These are phyloP conservation scores for Micrasema longulum DNA, from an alignment of 1,140 invertebrate genomes.

Conservation along the genomic window DNA sequence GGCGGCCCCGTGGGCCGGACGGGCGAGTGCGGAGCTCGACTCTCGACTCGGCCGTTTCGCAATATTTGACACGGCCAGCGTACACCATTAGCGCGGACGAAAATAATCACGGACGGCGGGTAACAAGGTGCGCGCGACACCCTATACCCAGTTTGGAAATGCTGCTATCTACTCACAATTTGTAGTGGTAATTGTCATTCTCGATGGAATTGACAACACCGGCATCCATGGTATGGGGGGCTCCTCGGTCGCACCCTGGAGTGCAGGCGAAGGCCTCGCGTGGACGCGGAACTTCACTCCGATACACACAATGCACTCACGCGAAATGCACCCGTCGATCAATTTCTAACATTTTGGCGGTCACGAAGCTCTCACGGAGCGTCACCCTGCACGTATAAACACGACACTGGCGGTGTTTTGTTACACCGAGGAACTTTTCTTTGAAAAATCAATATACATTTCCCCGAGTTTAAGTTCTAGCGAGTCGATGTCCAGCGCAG, in stretches of 20 bases:
- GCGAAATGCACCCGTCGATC: slow-evolving; percentile 63
- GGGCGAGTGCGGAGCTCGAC: slow-evolving; percentile 59
- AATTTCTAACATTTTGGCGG: slow-evolving; percentile 66
- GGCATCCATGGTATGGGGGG: slow-evolving; percentile 42
- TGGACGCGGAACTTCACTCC: slow-evolving; percentile 29
- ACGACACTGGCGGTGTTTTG: slow-evolving; percentile 68
- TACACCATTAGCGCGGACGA: slow-evolving; percentile 44
- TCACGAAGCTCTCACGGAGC: slow-evolving; percentile 64
- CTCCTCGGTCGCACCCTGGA: slow-evolving; percentile 37
- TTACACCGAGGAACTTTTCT: slow-evolving; percentile 70
- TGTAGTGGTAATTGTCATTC: slow-evolving; percentile 48
- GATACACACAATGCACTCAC: slow-evolving; percentile 66
- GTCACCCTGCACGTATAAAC: slow-evolving; percentile 66
- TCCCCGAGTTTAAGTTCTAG: slow-evolving; percentile 67
- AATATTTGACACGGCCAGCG: slow-evolving; percentile 47
- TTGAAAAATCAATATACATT: slow-evolving; percentile 72
- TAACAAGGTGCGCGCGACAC: slow-evolving; percentile 42
- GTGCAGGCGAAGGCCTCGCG: slow-evolving; percentile 30
- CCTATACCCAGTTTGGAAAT: slow-evolving; percentile 33
- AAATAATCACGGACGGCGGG: slow-evolving; percentile 46
- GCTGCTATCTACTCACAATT: slow-evolving; percentile 47
- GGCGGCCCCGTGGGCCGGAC: slow-evolving; percentile 16
- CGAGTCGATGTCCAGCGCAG: slow-evolving; percentile 71
- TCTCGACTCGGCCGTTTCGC: slow-evolving; percentile 31
- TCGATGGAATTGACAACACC: slow-evolving; percentile 49